Evolutionary conservation across 1,140 invertebrate genomes (phyloP).

Genomic region (Euborellia annulipes): DNA sequence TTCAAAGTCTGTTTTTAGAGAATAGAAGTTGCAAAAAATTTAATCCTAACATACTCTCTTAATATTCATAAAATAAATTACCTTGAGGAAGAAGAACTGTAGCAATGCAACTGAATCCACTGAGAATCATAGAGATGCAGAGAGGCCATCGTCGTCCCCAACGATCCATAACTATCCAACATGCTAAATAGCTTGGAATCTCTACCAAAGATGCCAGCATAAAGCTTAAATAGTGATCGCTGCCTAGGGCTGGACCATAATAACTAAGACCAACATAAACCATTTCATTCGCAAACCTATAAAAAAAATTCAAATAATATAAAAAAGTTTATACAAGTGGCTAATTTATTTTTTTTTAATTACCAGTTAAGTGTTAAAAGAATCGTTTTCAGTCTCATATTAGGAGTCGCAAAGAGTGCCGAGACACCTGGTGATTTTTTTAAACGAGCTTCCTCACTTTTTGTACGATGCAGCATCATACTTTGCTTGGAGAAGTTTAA

Average conservation of each 20-base stretch:
- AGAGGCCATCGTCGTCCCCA: conserved; percentile 71
- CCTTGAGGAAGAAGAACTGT: conserved; percentile 60
- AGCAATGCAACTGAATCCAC: conserved; percentile 62
- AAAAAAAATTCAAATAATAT: conserved; percentile 6
- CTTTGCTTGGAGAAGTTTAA: conserved; percentile 30
- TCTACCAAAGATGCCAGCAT: conserved; percentile 68
- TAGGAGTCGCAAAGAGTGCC: conserved; percentile 63
- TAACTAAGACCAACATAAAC: conserved; percentile 77
- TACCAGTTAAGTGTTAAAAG: conserved; percentile 43
- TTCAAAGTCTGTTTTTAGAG: too few relatives aligned
- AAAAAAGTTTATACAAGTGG: not conserved
- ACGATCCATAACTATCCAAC: conserved; percentile 70
- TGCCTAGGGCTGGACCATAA: conserved; percentile 69
- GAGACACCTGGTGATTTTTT: conserved; percentile 45
- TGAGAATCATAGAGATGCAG: conserved; percentile 64
- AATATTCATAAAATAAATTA: conserved; percentile 24
- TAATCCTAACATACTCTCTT: conserved; percentile 2
- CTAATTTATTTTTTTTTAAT: conserved; percentile 9
- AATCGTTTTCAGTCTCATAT: conserved; percentile 58
- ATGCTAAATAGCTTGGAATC: conserved; percentile 66
- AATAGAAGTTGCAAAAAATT: conserved; percentile 1
- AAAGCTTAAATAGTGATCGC: conserved; percentile 71
- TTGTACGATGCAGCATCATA: conserved; percentile 45
- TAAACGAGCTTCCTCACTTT: conserved; percentile 41
- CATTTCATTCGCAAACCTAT: conserved; percentile 51